Evolutionary conservation across 1,140 invertebrate genomes (phyloP).

Genomic region (Camponotus vicinus): DNA sequence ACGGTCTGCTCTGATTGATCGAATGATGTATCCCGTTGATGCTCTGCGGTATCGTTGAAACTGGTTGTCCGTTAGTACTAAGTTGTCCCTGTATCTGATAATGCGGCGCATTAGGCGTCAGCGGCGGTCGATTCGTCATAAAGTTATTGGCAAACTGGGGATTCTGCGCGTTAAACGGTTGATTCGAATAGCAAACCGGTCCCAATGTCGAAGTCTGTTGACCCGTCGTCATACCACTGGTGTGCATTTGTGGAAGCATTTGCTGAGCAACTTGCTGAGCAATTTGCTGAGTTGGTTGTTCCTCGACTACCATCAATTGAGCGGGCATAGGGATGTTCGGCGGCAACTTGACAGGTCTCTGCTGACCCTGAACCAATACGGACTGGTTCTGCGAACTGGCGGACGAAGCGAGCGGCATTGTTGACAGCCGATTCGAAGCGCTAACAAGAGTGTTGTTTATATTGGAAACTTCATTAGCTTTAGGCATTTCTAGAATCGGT

Average conservation of each 20-base stretch:
- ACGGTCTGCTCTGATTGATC: conserved; percentile 66
- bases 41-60: conserved; percentile 54
- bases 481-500: conserved; percentile 48
- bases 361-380: conserved; percentile 49
- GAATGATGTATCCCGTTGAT: conserved; percentile 65
- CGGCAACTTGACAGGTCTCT: conserved; percentile 56
- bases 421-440: conserved; percentile 66
- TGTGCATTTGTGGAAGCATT: conserved; percentile 18
- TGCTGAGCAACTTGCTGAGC: conserved; percentile 41
- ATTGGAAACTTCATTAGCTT: conserved; percentile 23
- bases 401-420: conserved; percentile 62
- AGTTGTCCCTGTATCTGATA: conserved; percentile 73
- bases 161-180: conserved; percentile 79
- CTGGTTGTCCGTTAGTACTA: conserved; percentile 24
- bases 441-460: background rate
- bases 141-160: conserved; percentile 80
- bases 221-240: background rate
- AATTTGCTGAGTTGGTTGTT: conserved; percentile 59
- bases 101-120: conserved; percentile 53
- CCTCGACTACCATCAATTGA: conserved; percentile 54
- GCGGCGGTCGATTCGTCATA: conserved; percentile 68
- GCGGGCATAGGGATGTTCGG: conserved; percentile 36
- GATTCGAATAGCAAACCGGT: conserved; percentile 72
- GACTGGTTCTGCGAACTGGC: conserved; percentile 46
- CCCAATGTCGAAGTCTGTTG: conserved; percentile 50